Evolutionary conservation across 2,888 invertebrate species (phyloP).

Genomic region (Limnephilus auricula): DNA sequence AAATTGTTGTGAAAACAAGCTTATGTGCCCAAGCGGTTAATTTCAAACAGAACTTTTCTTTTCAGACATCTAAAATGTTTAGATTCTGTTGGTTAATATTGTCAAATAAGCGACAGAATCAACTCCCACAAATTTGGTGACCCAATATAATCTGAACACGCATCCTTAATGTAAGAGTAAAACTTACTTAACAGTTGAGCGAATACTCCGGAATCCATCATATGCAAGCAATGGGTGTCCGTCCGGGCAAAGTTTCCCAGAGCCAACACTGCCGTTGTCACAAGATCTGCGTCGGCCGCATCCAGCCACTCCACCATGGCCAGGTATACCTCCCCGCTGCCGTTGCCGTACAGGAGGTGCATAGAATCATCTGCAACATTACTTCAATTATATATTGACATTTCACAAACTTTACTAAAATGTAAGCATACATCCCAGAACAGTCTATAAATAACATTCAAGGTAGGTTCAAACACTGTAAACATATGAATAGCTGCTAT

Average conservation of each 20-base stretch:
- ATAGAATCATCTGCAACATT: slow-evolving; percentile 87
- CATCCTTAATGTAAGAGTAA: background rate
- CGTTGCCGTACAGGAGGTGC: slow-evolving; percentile 88
- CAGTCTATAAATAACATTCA: slow-evolving; percentile 44
- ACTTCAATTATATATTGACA: slow-evolving; percentile 13
- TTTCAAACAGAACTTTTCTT: too few species aligned
- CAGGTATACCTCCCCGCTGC: slow-evolving; percentile 84
- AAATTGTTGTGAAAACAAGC: too few species aligned
- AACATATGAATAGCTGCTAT: background rate
- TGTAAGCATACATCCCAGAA: background rate
- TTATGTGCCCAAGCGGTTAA: too few species aligned
- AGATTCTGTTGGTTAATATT: too few species aligned
- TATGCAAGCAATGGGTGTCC: slow-evolving; percentile 89
- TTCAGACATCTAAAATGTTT: too few species aligned
- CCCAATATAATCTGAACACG: too few species aligned
- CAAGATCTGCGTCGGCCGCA: slow-evolving; percentile 84
- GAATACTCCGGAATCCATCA: slow-evolving; percentile 88
- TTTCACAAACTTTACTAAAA: slow-evolving; percentile 24
- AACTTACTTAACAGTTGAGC: slow-evolving; percentile 81
- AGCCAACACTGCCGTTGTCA: slow-evolving; percentile 90
- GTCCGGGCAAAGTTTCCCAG: slow-evolving; percentile 94
- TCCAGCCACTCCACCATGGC: slow-evolving; percentile 88
- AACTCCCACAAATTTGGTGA: too few species aligned
- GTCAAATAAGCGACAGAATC: too few species aligned
- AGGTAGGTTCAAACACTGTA: background rate